Evolutionary conservation across 2,113 vertebrate species (phyloP).

Genomic region (Sakesphorus luctuosus): DNA sequence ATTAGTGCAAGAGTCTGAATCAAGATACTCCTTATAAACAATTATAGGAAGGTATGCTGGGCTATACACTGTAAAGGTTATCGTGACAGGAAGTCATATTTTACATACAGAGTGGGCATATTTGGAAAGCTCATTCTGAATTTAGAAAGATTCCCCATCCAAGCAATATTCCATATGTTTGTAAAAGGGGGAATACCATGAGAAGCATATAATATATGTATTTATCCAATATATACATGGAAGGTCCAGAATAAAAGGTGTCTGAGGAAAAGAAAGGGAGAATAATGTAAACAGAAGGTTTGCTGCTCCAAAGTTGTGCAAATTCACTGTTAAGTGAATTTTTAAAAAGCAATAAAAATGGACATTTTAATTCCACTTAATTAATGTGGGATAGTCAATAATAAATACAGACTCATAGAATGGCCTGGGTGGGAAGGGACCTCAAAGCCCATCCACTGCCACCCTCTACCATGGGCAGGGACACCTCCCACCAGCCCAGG

Average conservation of each 20-base stretch:
- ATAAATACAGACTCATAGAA: not conserved
- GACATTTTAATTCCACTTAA: not conserved
- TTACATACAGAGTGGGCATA: constrained; percentile 33
- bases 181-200: not conserved
- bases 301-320: not conserved
- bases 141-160: constrained; percentile 38
- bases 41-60: constrained; percentile 53
- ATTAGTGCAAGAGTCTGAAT: constrained; percentile 19
- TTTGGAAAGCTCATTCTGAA: constrained; percentile 37
- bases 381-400: not conserved
- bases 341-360: not conserved
- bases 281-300: not conserved
- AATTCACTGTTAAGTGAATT: not conserved
- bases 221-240: not conserved
- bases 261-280: not conserved
- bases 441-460: not conserved
- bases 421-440: not conserved
- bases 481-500: not conserved
- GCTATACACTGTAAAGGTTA: constrained; percentile 51
- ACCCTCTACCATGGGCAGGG: not conserved
- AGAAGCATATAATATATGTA: not conserved
- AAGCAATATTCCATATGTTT: constrained; percentile 16
- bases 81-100: constrained; percentile 57
- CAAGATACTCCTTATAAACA: constrained; percentile 44
- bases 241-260: not conserved